phyloP scores from a whole-genome alignment of 92 coral and sea anemone genomes.

The Heteractis magnifica region DNA sequence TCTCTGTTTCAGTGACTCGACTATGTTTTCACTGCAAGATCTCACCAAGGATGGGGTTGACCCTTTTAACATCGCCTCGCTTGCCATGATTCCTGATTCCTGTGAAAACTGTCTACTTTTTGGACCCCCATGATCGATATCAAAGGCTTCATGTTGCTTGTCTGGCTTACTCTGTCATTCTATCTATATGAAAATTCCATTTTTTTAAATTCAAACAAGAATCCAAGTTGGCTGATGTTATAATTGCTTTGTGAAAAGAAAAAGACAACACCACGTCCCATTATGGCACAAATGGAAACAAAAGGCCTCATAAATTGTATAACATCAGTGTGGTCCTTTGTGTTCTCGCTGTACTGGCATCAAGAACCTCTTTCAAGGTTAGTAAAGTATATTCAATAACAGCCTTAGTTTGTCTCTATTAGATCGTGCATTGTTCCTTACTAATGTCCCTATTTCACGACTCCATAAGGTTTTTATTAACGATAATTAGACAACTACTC shows the following conservation, averaged over 20 bases:
- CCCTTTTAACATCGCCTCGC: neutral
- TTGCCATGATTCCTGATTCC: neutral
- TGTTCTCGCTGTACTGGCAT: neutral
- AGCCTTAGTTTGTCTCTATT: neutral
- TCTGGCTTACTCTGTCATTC: neutral
- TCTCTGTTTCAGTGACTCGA: neutral
- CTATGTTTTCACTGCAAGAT: neutral
- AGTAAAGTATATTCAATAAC: neutral
- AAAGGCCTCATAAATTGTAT: neutral
- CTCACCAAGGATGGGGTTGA: neutral
- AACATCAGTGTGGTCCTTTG: neutral
- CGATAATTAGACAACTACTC: too few relatives aligned
- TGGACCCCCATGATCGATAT: neutral
- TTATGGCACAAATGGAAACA: neutral
- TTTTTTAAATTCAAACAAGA: neutral
- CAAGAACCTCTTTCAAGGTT: neutral
- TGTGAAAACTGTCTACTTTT: neutral
- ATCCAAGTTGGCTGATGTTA: neutral
- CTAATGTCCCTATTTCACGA: too few relatives aligned
- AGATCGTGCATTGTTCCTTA: too few relatives aligned
- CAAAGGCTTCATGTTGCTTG: neutral
- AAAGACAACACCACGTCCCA: neutral
- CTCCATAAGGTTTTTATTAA: too few relatives aligned
- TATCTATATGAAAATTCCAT: neutral
- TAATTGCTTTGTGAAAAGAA: neutral